Evolutionary conservation across 2,888 invertebrate genomes (phyloP), one percentile per base, ranked within the genome.

Genomic region (Hyles lineata): DNA sequence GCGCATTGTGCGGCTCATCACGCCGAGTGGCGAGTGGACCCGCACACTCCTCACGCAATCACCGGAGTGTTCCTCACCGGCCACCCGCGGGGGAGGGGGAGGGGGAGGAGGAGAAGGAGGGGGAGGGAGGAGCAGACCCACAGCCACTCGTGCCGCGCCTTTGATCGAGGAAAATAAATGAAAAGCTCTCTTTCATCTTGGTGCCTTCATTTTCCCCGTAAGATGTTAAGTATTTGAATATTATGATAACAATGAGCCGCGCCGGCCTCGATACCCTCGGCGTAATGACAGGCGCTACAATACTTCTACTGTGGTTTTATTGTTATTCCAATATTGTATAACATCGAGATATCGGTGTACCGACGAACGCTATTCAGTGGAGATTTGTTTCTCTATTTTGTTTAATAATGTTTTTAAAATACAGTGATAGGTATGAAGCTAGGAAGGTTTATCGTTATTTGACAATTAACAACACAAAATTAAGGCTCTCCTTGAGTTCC

Each of bases 21-120:
- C 61, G 74, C 73, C 74, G 74, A 77, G 78, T 78, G 75, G 78
- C 74, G 23, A 23, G 60, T 23, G 25, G 55, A n/a, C 55, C 19
- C 55, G 55, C 55, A 55, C 6, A 43, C 43, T 43, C 52, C 52
- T 21, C 50, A 23, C 17, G 67, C 50, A 67, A 67, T 67, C 67
- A 50, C 15, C 43, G 50, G 50, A 67, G 67, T 50, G 43, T 43
- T 55, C 55, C 43, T 62, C n/a, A 17, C 9, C 35, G 32, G 32
- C 4, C 61, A 5, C 25, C 17, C 19, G 29, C 19, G 29, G 61
- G 61, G 25, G 62, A 9, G 35, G 43, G 11, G 43, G 32, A 0
- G 43, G n/a, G 43, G 32, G 0, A 21, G 32, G 35, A n/a, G 19
- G 43, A 21, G 63, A 43, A 17, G 32, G 23, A 7, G 4, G 11